Evolutionary conservation across 2,888 invertebrate species (phyloP), one percentile per base, ranked within the genome.

Genomic region (Aphodius granarius): DNA sequence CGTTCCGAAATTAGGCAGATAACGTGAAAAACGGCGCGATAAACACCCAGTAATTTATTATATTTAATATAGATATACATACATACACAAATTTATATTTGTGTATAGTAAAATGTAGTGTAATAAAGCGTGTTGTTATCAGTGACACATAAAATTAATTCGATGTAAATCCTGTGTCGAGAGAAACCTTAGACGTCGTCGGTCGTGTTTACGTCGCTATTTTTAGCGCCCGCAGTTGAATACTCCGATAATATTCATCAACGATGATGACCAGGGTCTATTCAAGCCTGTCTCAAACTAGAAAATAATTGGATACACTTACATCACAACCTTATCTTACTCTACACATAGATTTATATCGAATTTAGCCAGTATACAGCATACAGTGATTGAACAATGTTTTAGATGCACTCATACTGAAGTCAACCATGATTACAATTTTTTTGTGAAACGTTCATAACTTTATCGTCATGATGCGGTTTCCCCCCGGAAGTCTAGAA

Each of bases 31-130:
- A 20, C 20, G 22, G 21, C 6, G 22, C 66, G 21, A 66, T 22
- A 68, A 68, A 68, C 22, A 19, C 68, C 5, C 18, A 9, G 68
- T 68, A 68, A 68, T 68, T 68, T 68, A 68, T 68, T 68, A 20
- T 68, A 68, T 68, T 68, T 68, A 68, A 20, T 68, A 21, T 68
- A 68, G 19, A 15, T 68, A 19, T 19, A 68, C n/a, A 68, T 18
- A 68, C 21, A 66, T 20, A 22, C 9, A 68, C 21, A 21, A 19
- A 68, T 68, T 68, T 20, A 21, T 68, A 21, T 19, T 19, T 20
- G 21, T 43, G 13, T 43, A 43, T 43, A 43, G 43, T 43, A 43
- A 43, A n/a, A 43, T 43, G 43, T 43, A 43, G 13, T 43, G 43
- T 43, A 43, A 43, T 43, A 43, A 43, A 43, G 43, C 13, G 43